These are phyloP conservation scores for Thripadectes ignobilis DNA, from an alignment of 2,797 vertebrate species.

Conservation along the genomic window DNA sequence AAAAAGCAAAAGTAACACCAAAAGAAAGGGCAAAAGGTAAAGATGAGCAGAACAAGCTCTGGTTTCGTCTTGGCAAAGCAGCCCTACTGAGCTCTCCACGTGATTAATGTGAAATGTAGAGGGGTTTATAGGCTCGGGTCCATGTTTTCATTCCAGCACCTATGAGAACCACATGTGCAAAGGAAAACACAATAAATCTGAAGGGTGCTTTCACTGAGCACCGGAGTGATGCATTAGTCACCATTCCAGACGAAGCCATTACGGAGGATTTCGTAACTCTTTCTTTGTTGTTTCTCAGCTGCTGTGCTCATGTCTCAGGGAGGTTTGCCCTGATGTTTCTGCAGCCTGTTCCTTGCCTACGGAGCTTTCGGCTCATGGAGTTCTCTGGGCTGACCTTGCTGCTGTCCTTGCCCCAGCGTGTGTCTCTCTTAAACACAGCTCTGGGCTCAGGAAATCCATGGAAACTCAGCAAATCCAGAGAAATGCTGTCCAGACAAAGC, in stretches of 20 bases:
- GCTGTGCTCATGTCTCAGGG: not conserved
- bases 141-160: not conserved
- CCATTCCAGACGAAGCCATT: not conserved
- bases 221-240: not conserved
- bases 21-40: not conserved
- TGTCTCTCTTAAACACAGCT: not conserved
- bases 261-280: not conserved
- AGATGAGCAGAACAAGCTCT: not conserved
- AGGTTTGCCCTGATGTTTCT: not conserved
- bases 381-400: not conserved
- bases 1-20: not conserved
- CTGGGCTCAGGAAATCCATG: not conserved
- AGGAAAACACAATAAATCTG: not conserved
- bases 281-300: not conserved
- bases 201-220: not conserved
- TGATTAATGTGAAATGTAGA: not conserved
- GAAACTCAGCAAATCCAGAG: not conserved
- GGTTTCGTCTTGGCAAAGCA: not conserved
- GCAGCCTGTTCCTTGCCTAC: not conserved
- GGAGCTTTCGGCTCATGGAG: not conserved
- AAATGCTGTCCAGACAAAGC: not conserved
- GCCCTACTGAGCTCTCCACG: not conserved
- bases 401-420: not conserved
- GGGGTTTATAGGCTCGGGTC: not conserved
- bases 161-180: not conserved